Evolutionary conservation across 35 echinoderm and acorn worm species (phyloP), one percentile per base, ranked within the genome.

Genomic region (Heliocidaris erythrogramma): DNA sequence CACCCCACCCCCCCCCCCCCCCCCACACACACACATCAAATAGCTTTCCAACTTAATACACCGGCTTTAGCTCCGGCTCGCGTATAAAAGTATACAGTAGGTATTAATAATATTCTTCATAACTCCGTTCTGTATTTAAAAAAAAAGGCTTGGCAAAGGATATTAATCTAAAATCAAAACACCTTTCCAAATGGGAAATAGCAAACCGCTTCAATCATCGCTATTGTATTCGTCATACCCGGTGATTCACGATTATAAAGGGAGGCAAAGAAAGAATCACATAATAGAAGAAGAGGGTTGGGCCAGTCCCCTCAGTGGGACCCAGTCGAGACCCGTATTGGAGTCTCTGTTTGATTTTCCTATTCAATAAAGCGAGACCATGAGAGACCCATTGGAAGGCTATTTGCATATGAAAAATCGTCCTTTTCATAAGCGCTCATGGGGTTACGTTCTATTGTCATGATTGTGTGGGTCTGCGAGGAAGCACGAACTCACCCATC

Each of bases 401-500:
- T 42, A 89, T 89, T 89, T 89, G 87, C 87, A 89, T 89, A 89
- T 89, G 87, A 89, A 89, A 89, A 89, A 89, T 48, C 87, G 0
- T 9, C 87, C 47, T 32, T 89, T 32, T 89, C 31, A 35, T 17
- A 24, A 12, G 12, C 29, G 31, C 87, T 9, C 87, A 32, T 32
- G 87, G 24, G 87, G 32, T 12, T 47, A 89, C 47, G 65, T 48
- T 27, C 32, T 89, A 89, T 89, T n/a, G n/a, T n/a, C n/a, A n/a
- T n/a, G n/a, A n/a, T n/a, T 48, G 87, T 48, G 87, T 89, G 21
- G 87, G 87, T 31, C 87, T 89, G 87, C 65, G 65, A 89, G 18
- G 87, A 5, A 88, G 86, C n/a, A 16, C 32, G 12, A n/a, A 30
- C 31, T 89, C 87, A 31, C 47, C 87, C 65, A 27, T 78, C 65